phyloP scores from a whole-genome alignment of 1,140 invertebrate genomes.

The Euura saliciscinereae region DNA sequence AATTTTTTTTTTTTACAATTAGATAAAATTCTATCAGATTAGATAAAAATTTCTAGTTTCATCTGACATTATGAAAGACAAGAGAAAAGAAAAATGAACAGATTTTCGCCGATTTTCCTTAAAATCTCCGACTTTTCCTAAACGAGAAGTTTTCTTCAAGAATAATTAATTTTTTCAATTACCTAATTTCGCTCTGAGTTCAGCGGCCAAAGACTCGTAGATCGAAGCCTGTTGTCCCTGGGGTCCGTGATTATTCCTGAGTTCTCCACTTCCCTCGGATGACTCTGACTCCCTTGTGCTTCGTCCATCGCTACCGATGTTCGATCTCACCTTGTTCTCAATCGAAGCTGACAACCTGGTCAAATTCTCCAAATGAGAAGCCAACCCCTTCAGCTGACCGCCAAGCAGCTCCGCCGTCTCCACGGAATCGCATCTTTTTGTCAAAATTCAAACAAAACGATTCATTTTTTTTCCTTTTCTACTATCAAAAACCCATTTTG shows the following conservation, averaged over 20 bases:
- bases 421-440: conserved; percentile 81
- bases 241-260: conserved; percentile 55
- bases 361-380: conserved; percentile 85
- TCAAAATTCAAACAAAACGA: too few species aligned
- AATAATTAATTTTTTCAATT: conserved; percentile 13
- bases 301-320: conserved; percentile 73
- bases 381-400: conserved; percentile 80
- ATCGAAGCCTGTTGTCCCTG: conserved; percentile 70
- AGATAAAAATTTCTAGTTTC: too few species aligned
- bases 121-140: too few species aligned
- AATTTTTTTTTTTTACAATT: too few species aligned
- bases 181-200: conserved; percentile 85
- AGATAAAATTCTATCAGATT: too few species aligned
- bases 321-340: conserved; percentile 69
- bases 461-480: too few species aligned
- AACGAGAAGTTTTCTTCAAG: too few species aligned
- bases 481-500: too few species aligned
- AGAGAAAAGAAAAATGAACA: too few species aligned
- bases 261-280: conserved; percentile 69
- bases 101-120: too few species aligned
- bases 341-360: conserved; percentile 73
- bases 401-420: conserved; percentile 88
- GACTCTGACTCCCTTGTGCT: conserved; percentile 79
- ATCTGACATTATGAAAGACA: too few species aligned
- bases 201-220: conserved; percentile 91